A percentile compares a stretch with the other conserved stretches of the same genome.
Conservation (phyloP, 1,140 invertebrate species). For the Pararge aegeria region DNA sequence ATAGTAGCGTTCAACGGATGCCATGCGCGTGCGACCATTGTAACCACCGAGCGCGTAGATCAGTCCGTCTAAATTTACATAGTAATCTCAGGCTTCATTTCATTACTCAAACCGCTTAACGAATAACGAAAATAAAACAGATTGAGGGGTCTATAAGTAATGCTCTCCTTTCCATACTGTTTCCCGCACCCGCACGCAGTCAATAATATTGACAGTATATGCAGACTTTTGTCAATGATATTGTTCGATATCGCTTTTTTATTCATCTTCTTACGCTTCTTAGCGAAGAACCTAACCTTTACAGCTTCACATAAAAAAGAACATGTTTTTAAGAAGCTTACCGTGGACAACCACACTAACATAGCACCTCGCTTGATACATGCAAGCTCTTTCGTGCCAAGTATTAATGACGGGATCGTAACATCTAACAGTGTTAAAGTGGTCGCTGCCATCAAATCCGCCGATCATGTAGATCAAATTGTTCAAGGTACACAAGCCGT, state of each 20-base stretch:
- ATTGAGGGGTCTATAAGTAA: too few relatives aligned
- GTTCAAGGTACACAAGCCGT: constrained; percentile 85
- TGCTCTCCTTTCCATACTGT: too few relatives aligned
- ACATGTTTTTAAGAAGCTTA: constrained; percentile 48
- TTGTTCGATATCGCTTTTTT: too few relatives aligned
- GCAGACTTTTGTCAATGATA: too few relatives aligned
- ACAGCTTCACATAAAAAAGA: too few relatives aligned
- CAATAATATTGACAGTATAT: too few relatives aligned
- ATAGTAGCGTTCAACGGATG: constrained; percentile 82
- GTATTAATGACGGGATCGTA: constrained; percentile 83
- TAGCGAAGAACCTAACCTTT: too few relatives aligned
- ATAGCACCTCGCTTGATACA: constrained; percentile 87
- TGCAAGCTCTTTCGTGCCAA: constrained; percentile 86
- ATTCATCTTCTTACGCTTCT: too few relatives aligned
- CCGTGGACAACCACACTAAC: constrained; percentile 87
- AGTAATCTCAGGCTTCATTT: neutral
- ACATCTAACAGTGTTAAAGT: constrained; percentile 85
- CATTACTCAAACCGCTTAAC: too few relatives aligned
- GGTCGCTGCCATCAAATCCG: constrained; percentile 86
- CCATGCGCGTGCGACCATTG: constrained; percentile 86
- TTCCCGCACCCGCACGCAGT: too few relatives aligned
- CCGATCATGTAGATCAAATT: constrained; percentile 88
- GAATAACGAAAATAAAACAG: too few relatives aligned
- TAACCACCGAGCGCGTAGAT: constrained; percentile 88
- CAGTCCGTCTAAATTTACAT: constrained; percentile 67